A percentile compares a stretch with the other conserved stretches of the same genome.
These are phyloP conservation scores for Euschistus heros DNA, from an alignment of 1,140 invertebrate genomes.

Conservation along the genomic window DNA sequence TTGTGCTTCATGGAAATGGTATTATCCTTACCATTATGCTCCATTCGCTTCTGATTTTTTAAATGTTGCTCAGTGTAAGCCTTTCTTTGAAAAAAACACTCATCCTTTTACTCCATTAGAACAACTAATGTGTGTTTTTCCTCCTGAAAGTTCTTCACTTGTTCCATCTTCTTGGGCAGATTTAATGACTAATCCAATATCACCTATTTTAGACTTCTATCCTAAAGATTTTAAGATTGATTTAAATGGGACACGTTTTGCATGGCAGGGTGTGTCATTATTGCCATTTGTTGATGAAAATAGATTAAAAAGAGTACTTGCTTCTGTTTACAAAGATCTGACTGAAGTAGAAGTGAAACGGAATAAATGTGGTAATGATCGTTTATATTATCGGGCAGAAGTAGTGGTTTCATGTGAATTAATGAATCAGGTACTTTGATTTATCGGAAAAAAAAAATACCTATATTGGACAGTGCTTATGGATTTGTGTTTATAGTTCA, in stretches of 20 bases:
- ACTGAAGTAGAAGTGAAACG: constrained; percentile 23
- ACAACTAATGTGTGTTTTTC: constrained; percentile 99
- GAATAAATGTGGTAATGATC: too few species aligned
- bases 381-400: too few species aligned
- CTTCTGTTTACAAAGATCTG: constrained; percentile 3
- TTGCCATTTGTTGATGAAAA: constrained; percentile 96
- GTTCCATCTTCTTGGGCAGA: constrained; percentile 88
- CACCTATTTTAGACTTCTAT: constrained; percentile 97
- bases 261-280: constrained; percentile 97
- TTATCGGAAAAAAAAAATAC: too few species aligned
- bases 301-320: constrained; percentile 61
- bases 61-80: constrained; percentile 74
- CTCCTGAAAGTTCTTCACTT: constrained; percentile 87
- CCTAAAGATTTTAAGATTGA: constrained; percentile 98
- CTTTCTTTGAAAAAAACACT: constrained; percentile 79
- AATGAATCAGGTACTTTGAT: too few species aligned
- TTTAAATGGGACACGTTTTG: constrained; percentile 98
- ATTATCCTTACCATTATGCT: constrained; percentile 99
- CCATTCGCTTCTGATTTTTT: constrained; percentile 99
- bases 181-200: constrained; percentile 86
- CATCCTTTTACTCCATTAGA: constrained; percentile 91
- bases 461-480: too few species aligned
- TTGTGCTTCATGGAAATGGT: constrained; percentile 99
- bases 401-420: too few species aligned
- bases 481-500: too few species aligned